Conservation (phyloP, 2,797 vertebrate species). For the Geotrypetes seraphini region DNA sequence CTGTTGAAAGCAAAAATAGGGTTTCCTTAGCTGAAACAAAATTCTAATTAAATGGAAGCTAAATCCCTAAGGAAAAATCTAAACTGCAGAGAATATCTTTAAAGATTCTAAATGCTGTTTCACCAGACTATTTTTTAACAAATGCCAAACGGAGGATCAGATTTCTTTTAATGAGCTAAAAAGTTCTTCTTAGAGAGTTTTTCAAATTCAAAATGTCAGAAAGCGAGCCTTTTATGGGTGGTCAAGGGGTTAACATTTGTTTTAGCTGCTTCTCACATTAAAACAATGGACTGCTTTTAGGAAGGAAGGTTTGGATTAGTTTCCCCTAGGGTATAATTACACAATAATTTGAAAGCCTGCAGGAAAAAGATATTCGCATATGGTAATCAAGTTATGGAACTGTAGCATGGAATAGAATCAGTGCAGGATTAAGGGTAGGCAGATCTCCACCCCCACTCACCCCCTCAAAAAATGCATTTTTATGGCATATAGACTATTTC, state of each 20-base stretch:
- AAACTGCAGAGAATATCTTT: constrained; percentile 26
- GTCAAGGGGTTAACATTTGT: no score
- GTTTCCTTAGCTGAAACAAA: constrained; percentile 30
- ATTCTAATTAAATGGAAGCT: constrained; percentile 38
- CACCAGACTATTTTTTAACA: constrained; percentile 36
- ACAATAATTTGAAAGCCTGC: constrained; percentile 40
- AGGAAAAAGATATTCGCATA: constrained; percentile 44
- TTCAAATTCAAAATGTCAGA: no score
- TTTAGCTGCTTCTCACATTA: constrained; percentile 41
- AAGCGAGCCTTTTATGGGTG: no score
- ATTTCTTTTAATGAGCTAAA: constrained; percentile 8
- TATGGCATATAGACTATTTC: no score
- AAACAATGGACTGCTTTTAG: constrained; percentile 39
- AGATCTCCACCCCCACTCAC: no score
- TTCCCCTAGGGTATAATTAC: constrained; percentile 40
- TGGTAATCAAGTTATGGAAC: constrained; percentile 45
- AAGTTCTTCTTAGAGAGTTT: neutral
- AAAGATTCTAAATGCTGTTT: constrained; percentile 27
- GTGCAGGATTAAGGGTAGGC: no score
- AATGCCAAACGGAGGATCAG: constrained; percentile 30
- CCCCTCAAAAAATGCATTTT: no score
- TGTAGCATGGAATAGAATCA: no score
- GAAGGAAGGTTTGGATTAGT: constrained; percentile 40
- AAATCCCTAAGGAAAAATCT: constrained; percentile 24
- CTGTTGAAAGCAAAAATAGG: constrained; percentile 18